Base-by-base conservation (phyloP, 2,113 vertebrate genomes). In the Neodon shergylaensis region DNA sequence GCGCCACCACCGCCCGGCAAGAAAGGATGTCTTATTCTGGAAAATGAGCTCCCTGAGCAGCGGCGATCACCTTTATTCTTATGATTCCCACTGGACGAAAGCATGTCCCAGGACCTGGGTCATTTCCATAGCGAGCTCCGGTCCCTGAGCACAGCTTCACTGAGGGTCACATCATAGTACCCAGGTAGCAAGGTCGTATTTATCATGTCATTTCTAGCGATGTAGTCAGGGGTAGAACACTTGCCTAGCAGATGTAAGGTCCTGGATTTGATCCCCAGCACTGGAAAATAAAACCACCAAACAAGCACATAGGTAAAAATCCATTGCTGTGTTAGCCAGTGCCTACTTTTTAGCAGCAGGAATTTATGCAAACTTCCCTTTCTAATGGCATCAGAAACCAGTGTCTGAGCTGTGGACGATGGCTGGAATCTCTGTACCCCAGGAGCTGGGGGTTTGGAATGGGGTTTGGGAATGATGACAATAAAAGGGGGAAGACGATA, bases 171-270 rank as follows among this genome's bases (percentile, higher is more conserved):
- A 84, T 77, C 73, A 31, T 49, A 17, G 95, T 95, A 79, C 58
- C 73, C 91, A 90, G 78, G 92, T 73, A 95, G 39, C 82, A 47
- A 97, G 92, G 96, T 88, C 94, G 97, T 96, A 65, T 82, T 96
- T 96, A 88, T 68, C 63, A 12, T 3, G 5, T 89, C 13, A 22
- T 44, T 42, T 58, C 54, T 73, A 31, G 24, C 70, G 36, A 14
- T 79, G 33, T 2, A 66, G 13, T 21, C 33, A 11, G 61, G 28
- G 42, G 8, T 28, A 78, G 74, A 49, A 47, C 42, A 52, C 74
- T 79, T 79, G 33, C 14, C 44, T 78, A 28, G 58, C 42, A 28
- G n/a, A 31, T 2, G 3, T 28, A 21, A 78, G 58, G 42, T 8
- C 21, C 42, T 77, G 58, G 44, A 65, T 44, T 65, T 78, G 58